Evolutionary conservation across 2,113 vertebrate genomes (phyloP).

Genomic region (Otocyon megalotis): DNA sequence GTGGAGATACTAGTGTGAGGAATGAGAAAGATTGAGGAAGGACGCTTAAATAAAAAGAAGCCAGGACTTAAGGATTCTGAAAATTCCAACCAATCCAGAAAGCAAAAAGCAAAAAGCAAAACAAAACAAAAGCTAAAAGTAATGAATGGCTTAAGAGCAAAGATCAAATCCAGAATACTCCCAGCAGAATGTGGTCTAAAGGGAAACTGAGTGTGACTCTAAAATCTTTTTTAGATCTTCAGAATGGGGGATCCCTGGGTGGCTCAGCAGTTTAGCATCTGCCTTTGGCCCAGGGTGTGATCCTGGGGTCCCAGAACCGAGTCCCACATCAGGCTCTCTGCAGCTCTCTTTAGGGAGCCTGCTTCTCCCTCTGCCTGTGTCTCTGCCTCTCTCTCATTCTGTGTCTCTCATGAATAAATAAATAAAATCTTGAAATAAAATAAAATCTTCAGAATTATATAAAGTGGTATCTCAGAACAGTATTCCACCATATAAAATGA

Average conservation of each 20-base stretch:
- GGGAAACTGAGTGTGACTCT: background rate
- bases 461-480: background rate
- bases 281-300: too few relatives aligned
- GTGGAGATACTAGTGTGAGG: background rate
- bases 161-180: conserved; percentile 13
- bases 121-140: background rate
- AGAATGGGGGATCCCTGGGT: too few relatives aligned
- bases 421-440: too few relatives aligned
- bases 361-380: too few relatives aligned
- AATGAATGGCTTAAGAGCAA: background rate
- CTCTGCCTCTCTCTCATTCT: too few relatives aligned
- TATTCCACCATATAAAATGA: background rate
- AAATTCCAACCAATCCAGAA: background rate
- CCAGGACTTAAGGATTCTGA: background rate
- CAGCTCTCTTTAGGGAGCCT: too few relatives aligned
- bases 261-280: too few relatives aligned
- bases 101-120: background rate
- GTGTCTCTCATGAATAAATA: too few relatives aligned
- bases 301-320: too few relatives aligned
- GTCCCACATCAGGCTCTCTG: too few relatives aligned
- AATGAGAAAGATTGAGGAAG: background rate
- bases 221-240: background rate
- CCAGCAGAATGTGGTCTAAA: background rate
- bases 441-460: background rate
- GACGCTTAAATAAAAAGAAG: background rate